Evolutionary conservation across 35 echinoderm and acorn worm genomes (phyloP).

Genomic region (Heliocidaris erythrogramma): DNA sequence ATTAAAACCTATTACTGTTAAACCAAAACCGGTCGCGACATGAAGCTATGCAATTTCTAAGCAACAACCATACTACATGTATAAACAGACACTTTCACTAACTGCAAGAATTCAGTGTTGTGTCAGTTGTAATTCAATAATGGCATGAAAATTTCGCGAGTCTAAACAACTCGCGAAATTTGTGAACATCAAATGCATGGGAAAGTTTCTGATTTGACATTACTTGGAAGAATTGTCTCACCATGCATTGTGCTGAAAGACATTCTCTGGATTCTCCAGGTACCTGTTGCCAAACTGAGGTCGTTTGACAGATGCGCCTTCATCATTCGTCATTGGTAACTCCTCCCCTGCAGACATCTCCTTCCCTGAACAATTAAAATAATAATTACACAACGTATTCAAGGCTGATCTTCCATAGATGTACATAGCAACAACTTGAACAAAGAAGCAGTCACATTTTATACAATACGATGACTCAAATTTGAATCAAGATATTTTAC

Average conservation of each 20-base stretch:
- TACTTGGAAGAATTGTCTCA: neutral
- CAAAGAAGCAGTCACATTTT: neutral
- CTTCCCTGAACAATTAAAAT: neutral
- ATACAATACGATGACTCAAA: neutral
- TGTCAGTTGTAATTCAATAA: neutral
- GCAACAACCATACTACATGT: too few relatives aligned
- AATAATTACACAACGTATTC: neutral
- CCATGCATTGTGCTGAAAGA: constrained; percentile 77
- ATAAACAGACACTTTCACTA: neutral
- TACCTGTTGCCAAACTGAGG: constrained; percentile 68
- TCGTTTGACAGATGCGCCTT: neutral
- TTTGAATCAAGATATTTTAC: neutral
- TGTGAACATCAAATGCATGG: neutral
- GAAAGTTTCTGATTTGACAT: neutral
- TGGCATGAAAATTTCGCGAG: neutral
- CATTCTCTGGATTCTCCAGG: constrained; percentile 58
- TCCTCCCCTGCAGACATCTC: constrained; percentile 10
- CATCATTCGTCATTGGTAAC: neutral
- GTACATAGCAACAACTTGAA: neutral
- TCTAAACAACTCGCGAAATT: neutral
- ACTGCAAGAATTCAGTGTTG: neutral
- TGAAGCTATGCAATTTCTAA: too few relatives aligned
- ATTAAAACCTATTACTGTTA: too few relatives aligned
- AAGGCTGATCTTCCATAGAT: neutral
- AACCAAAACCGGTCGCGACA: too few relatives aligned